Conservation (phyloP, 2,888 invertebrate genomes). For the Drosophila imparisetae region DNA sequence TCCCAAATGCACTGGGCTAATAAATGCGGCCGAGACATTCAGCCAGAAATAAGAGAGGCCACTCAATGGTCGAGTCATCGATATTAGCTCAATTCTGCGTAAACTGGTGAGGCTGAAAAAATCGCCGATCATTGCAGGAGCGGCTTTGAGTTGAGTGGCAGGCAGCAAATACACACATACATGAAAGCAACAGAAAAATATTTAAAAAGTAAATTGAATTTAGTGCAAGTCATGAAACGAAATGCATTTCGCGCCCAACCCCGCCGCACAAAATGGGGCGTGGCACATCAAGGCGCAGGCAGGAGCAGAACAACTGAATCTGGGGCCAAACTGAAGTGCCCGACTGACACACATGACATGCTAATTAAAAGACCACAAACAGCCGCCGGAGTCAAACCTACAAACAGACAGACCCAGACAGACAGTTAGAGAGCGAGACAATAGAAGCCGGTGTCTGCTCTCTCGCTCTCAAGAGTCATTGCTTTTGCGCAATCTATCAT, state of each 20-base stretch:
- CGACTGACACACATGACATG: constrained; percentile 81
- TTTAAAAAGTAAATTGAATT: constrained; percentile 78
- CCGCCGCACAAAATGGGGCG: constrained; percentile 36
- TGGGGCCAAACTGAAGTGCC: constrained; percentile 61
- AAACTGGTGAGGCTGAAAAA: constrained; percentile 46
- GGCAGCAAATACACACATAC: constrained; percentile 51
- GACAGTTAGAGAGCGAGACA: constrained; percentile 12
- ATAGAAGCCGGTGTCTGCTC: constrained; percentile 27
- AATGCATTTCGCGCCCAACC: constrained; percentile 68
- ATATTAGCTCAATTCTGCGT: constrained; percentile 80
- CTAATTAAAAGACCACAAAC: constrained; percentile 83
- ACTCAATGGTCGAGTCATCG: constrained; percentile 78
- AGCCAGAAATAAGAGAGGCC: constrained; percentile 49
- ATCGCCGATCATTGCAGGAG: constrained; percentile 78
- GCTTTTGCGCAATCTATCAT: constrained; percentile 67
- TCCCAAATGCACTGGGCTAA: constrained; percentile 66
- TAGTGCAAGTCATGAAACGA: constrained; percentile 77
- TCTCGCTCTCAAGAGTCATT: constrained; percentile 20
- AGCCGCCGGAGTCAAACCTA: constrained; percentile 59
- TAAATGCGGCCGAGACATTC: constrained; percentile 58
- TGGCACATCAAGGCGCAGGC: constrained; percentile 50
- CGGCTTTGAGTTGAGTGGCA: constrained; percentile 74
- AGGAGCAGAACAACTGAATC: constrained; percentile 34
- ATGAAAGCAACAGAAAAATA: constrained; percentile 55
- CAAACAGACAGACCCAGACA: constrained; percentile 4